Percentiles rank a stretch among this genome's conserved stretches.
Evolutionary conservation across 2,888 invertebrate genomes (phyloP).

Genomic region (Pasiphila rectangulata): DNA sequence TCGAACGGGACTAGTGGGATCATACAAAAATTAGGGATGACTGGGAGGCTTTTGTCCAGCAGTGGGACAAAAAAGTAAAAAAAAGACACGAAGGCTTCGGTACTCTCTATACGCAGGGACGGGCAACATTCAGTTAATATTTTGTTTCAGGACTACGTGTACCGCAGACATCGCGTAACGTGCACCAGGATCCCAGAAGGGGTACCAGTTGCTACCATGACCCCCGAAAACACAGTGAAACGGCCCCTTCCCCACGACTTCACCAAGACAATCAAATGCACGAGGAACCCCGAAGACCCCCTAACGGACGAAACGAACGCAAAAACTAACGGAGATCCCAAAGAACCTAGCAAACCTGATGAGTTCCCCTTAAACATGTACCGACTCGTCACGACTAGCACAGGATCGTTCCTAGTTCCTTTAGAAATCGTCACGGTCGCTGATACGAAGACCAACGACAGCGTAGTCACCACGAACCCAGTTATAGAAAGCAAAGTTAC

Average conservation of each 20-base stretch:
- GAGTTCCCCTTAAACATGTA: conserved; percentile 34
- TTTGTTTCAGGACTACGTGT: conserved; percentile 34
- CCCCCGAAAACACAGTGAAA: conserved; percentile 35
- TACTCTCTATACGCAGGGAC: too few relatives aligned
- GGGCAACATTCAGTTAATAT: too few relatives aligned
- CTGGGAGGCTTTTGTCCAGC: too few relatives aligned
- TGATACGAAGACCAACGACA: not conserved
- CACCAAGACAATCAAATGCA: conserved; percentile 39
- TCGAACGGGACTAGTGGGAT: too few relatives aligned
- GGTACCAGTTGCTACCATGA: conserved; percentile 41
- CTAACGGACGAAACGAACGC: conserved; percentile 17
- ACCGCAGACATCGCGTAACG: conserved; percentile 32
- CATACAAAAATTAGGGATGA: too few relatives aligned
- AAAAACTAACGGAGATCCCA: conserved; percentile 36
- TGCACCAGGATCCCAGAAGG: conserved; percentile 42
- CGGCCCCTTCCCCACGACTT: conserved; percentile 54
- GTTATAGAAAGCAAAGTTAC: not conserved
- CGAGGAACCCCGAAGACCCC: conserved; percentile 13
- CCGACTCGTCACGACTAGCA: conserved; percentile 46
- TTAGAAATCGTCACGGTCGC: conserved; percentile 32
- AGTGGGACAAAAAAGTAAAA: too few relatives aligned
- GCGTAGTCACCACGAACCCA: not conserved
- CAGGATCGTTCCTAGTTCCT: conserved; percentile 42
- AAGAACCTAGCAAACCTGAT: conserved; percentile 16
- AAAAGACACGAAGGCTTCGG: too few relatives aligned